phyloP scores from a whole-genome alignment of 2,888 invertebrate genomes.

The Blastobasis lacticolella region DNA sequence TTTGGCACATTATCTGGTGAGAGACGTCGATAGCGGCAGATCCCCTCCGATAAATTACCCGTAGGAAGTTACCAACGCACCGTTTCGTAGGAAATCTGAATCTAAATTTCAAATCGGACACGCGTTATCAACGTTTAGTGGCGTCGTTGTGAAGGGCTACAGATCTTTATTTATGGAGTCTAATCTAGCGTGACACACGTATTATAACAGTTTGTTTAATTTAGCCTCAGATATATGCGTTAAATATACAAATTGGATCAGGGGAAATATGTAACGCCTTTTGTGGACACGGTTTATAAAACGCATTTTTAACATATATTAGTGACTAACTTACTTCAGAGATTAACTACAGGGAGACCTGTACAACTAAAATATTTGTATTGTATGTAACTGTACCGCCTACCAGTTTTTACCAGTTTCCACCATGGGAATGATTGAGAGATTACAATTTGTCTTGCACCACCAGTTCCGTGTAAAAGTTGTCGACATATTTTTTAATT shows the following conservation, averaged over 20 bases:
- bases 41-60: slow-evolving; percentile 2
- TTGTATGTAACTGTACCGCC: too few relatives aligned
- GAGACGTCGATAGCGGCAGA: background rate
- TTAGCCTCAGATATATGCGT: background rate
- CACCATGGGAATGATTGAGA: too few relatives aligned
- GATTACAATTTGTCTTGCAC: background rate
- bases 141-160: background rate
- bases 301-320: too few relatives aligned
- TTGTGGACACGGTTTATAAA: too few relatives aligned
- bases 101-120: background rate
- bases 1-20: too few relatives aligned
- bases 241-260: too few relatives aligned
- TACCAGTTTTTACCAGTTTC: too few relatives aligned
- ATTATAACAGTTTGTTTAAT: background rate
- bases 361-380: too few relatives aligned
- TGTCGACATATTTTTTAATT: slow-evolving; percentile 3
- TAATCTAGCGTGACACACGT: background rate
- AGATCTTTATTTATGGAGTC: background rate
- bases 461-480: background rate
- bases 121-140: background rate
- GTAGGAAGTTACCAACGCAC: background rate
- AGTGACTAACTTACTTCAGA: too few relatives aligned
- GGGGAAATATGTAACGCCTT: too few relatives aligned
- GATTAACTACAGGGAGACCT: too few relatives aligned
- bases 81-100: background rate